Evolutionary conservation across 2,113 vertebrate species (phyloP), one percentile per base, ranked within the genome.

Genomic region (Sceloporus tristichus): DNA sequence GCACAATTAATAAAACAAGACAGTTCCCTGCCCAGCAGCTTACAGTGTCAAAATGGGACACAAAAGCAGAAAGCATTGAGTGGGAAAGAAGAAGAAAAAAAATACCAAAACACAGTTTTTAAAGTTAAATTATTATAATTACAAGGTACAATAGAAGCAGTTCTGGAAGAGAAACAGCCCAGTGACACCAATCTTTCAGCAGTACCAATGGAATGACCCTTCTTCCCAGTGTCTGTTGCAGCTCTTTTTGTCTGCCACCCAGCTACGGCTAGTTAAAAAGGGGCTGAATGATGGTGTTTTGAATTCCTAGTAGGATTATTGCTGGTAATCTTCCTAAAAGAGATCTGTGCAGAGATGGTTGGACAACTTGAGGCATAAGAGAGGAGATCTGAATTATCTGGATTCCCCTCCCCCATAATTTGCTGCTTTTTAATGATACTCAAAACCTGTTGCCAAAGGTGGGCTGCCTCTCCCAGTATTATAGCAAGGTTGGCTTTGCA

Each of bases 321-420:
- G 68, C 34, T 81, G 25, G 78, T 78, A 62, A 2, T 56, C 73
- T 80, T 78, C 59, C 65, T 78, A 77, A 86, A 71, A 54, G 83
- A 34, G 75, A n/a, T 66, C 19, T 66, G 21, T 59, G 83, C 25
- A 27, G 53, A 79, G 48, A 79, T 79, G 78, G 21, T 21, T 16
- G 34, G n/a, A 27, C 38, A 86, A 77, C 25, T 53, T 54, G 27
- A 27, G 34, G 40, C 59, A 29, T 79, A 62, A 79, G 79, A 34
- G 9, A 85, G 74, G 73, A 78, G 65, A 78, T 42, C 74, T 77
- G 42, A 38, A 21, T 77, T 42, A 21, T 42, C 18, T 48, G 5
- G 11, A 6, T 85, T n/a, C 1, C 38, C 34, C 34, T 54, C 71
- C 8, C 16, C 66, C 25, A 54, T 38, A 80, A 59, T 80, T 59